Evolutionary conservation across 2,888 invertebrate genomes (phyloP).

Genomic region (Thalpophila matura): DNA sequence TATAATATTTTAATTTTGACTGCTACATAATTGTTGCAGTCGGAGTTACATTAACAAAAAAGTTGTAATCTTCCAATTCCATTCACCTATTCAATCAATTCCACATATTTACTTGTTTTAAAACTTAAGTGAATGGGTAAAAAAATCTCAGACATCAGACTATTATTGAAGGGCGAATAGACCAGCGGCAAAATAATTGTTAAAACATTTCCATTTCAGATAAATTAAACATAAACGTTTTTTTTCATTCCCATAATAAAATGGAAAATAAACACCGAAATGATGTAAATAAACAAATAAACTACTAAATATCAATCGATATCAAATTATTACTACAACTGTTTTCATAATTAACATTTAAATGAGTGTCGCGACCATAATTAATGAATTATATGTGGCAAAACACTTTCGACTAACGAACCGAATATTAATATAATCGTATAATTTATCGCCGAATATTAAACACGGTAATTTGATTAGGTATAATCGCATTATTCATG

Average conservation of each 20-base stretch:
- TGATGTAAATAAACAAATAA: conserved; percentile 54
- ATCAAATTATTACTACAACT: conserved; percentile 41
- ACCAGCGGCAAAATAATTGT: neutral
- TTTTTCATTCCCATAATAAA: conserved; percentile 45
- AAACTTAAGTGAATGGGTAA: too few relatives aligned
- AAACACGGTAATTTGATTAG: conserved; percentile 46
- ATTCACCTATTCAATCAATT: too few relatives aligned
- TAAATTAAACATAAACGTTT: conserved; percentile 21
- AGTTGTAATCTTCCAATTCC: too few relatives aligned
- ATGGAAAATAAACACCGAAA: conserved; percentile 38
- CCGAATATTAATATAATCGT: conserved; percentile 33
- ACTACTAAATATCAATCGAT: conserved; percentile 41
- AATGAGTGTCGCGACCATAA: conserved; percentile 40
- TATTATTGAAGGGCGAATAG: neutral
- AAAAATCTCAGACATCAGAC: too few relatives aligned
- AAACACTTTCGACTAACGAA: conserved; percentile 53
- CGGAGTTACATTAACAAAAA: too few relatives aligned
- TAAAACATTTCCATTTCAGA: conserved; percentile 4
- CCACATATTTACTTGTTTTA: neutral
- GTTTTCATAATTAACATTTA: conserved; percentile 55
- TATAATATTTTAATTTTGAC: too few relatives aligned
- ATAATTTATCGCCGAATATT: conserved; percentile 48
- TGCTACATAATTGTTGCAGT: too few relatives aligned
- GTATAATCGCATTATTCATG: conserved; percentile 39
- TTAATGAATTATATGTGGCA: conserved; percentile 26